Evolutionary conservation across 2,797 vertebrate species (phyloP), one percentile per base, ranked within the genome.

Genomic region (Schizothorax lantsangensis): DNA sequence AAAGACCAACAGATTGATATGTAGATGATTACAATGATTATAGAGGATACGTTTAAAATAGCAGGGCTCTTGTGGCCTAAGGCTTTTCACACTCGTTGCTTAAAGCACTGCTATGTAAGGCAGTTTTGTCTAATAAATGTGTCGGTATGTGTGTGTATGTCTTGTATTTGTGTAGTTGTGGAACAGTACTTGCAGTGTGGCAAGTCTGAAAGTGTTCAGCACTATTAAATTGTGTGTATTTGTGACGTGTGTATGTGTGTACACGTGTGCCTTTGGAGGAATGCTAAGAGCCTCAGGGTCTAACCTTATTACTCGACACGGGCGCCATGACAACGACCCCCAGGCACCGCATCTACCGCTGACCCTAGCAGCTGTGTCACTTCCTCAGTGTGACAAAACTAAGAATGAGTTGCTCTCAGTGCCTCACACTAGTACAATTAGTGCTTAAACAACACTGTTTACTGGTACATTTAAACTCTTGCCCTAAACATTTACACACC

Each of bases 281-380:
- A 52, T 81, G 62, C 85, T 11, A 71, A 81, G 86, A 36, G 59
- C 87, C 79, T 84, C 49, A 66, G 79, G 75, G 68, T 90, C 91
- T 81, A 86, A 80, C 12, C 66, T 81, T 89, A 90, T 93, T 94
- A 92, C 94, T 91, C 79, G 81, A 69, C 87, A 83, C 68, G 21
- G 88, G 83, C 26, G 14, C 91, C 93, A 95, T 94, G 94, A 88
- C 92, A 89, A 96, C 92, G 90, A 94, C 94, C 93, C 78, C 71
- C 84, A 90, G 84, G n/a, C 87, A 84, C 90, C 89, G 89, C 91
- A 91, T 94, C 92, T 92, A 91, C 91, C 79, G 90, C 91, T 95
- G 95, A 95, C 95, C 94, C 93, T 88, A 95, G 93, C 95, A 96
- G 95, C 95, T 95, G 94, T 95, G 94, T 94, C 92, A 95, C 93